Conservation (phyloP, 2,797 vertebrate genomes). For the Onychomys torridus region DNA sequence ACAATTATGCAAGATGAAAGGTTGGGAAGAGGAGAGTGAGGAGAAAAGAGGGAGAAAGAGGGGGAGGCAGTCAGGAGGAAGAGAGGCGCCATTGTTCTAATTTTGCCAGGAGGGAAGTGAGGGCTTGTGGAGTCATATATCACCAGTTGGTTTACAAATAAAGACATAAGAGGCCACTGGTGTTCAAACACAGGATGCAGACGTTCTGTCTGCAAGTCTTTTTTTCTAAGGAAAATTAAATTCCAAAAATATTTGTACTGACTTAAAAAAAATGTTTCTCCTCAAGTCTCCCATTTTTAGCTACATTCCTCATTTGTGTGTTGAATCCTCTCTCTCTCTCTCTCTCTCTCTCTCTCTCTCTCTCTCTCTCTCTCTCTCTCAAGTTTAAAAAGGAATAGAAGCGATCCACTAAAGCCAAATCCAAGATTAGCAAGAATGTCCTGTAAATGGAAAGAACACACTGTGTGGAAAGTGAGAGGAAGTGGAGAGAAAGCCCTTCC, state of each 20-base stretch:
- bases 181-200: constrained; percentile 67
- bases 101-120: constrained; percentile 13
- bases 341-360: neutral
- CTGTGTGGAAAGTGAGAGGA: neutral
- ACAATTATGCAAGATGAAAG: constrained; percentile 46
- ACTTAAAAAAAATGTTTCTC: constrained; percentile 65
- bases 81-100: neutral
- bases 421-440: neutral
- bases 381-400: constrained; percentile 61
- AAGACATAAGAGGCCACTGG: constrained; percentile 64
- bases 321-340: neutral
- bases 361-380: neutral
- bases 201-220: constrained; percentile 70
- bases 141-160: constrained; percentile 61
- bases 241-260: constrained; percentile 79
- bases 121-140: constrained; percentile 25
- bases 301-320: constrained; percentile 64
- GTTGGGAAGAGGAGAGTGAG: neutral
- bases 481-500: neutral
- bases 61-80: neutral
- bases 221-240: constrained; percentile 74
- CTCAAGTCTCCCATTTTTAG: constrained; percentile 61
- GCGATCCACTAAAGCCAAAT: neutral
- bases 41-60: neutral
- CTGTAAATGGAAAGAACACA: neutral